Evolutionary conservation across 2,113 vertebrate genomes (phyloP).

Genomic region (Morone chrysops): DNA sequence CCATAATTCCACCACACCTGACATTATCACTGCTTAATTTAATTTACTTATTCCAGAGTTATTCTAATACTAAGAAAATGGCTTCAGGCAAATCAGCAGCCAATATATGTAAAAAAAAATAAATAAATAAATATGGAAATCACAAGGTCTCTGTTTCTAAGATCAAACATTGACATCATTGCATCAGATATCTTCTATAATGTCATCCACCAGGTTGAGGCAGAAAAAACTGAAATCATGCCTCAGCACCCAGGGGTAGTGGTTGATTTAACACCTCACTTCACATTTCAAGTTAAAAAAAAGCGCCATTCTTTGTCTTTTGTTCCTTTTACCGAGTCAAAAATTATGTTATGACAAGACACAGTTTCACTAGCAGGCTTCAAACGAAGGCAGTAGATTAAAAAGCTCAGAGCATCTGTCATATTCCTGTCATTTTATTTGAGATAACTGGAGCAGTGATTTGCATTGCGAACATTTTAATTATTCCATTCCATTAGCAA

Average conservation of each 20-base stretch:
- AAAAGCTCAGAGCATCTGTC: conserved; percentile 1
- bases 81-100: conserved; percentile 39
- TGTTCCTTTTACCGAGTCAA: conserved; percentile 3
- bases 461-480: conserved; percentile 10
- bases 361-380: neutral
- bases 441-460: conserved; percentile 12
- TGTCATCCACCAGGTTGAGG: neutral
- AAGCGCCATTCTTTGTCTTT: neutral
- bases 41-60: conserved; percentile 22
- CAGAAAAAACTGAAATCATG: conserved; percentile 1
- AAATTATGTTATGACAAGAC: conserved; percentile 7
- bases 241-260: neutral
- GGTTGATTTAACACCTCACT: conserved; percentile 22
- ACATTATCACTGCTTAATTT: conserved; percentile 31
- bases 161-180: conserved; percentile 30
- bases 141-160: neutral
- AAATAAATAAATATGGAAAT: conserved; percentile 22
- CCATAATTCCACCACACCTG: conserved; percentile 6
- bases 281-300: conserved; percentile 11
- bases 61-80: conserved; percentile 6
- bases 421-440: conserved; percentile 3
- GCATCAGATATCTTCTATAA: conserved; percentile 10
- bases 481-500: conserved; percentile 16
- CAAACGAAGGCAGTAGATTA: conserved; percentile 1
- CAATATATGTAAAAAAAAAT: neutral